These are phyloP conservation scores for Ligdia adustata DNA, from an alignment of 2,888 invertebrate species.

Conservation along the genomic window DNA sequence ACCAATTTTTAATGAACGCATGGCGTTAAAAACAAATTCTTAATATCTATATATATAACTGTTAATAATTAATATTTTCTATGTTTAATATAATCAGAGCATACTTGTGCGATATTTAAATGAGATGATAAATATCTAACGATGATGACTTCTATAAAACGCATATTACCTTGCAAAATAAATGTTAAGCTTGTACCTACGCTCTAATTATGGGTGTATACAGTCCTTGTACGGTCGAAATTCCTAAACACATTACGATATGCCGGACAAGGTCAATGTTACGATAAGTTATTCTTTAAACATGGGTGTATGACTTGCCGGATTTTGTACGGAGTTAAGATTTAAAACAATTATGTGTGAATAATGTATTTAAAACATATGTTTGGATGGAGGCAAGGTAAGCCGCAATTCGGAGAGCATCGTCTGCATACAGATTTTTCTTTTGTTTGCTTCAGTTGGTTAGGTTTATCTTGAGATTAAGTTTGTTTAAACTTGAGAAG, in stretches of 20 bases:
- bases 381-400: slow-evolving; percentile 14
- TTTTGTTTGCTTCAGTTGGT: slow-evolving; percentile 15
- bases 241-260: slow-evolving; percentile 14
- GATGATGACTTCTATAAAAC: too few relatives aligned
- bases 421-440: slow-evolving; percentile 11
- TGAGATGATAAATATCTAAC: too few relatives aligned
- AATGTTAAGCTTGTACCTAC: too few relatives aligned
- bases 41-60: too few relatives aligned
- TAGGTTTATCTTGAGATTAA: slow-evolving; percentile 1
- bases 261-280: slow-evolving; percentile 31
- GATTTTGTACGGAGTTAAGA: slow-evolving; percentile 22
- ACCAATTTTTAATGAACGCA: too few relatives aligned
- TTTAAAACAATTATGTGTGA: slow-evolving; percentile 19
- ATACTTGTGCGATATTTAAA: too few relatives aligned
- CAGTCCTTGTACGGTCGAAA: slow-evolving; percentile 7
- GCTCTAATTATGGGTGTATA: neutral
- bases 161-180: too few relatives aligned
- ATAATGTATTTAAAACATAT: neutral
- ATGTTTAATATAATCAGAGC: too few relatives aligned
- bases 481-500: neutral
- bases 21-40: too few relatives aligned
- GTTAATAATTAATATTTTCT: too few relatives aligned
- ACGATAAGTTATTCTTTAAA: slow-evolving; percentile 26
- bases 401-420: slow-evolving; percentile 11
- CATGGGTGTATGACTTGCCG: slow-evolving; percentile 21